Conservation (phyloP, 2,113 vertebrate species). For the Misgurnus mizolepis region DNA sequence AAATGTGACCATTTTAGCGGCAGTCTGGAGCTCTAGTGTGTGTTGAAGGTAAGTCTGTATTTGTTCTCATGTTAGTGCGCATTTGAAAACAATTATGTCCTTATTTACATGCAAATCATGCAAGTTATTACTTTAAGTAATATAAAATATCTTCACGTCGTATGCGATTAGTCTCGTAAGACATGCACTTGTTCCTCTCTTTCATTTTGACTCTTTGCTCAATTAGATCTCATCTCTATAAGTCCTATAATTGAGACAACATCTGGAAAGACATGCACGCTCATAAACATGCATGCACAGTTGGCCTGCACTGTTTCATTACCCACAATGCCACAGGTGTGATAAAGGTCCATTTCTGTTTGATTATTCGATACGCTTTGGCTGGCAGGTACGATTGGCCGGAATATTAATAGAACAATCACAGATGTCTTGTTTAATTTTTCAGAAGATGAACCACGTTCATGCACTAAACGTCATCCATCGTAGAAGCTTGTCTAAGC, state of each 20-base stretch:
- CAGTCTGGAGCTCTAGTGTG: too few relatives aligned
- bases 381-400: conserved; percentile 16
- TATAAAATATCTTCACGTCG: conserved; percentile 52
- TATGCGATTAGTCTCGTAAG: conserved; percentile 55
- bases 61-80: neutral
- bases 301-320: conserved; percentile 42
- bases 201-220: conserved; percentile 1
- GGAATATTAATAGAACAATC: conserved; percentile 35
- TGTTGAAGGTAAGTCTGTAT: too few relatives aligned
- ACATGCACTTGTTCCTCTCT: neutral
- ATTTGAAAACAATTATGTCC: conserved; percentile 52
- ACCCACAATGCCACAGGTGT: conserved; percentile 45
- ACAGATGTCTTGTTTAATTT: conserved; percentile 37
- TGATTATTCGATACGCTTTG: conserved; percentile 37
- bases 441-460: neutral
- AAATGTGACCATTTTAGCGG: too few relatives aligned
- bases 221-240: conserved; percentile 38
- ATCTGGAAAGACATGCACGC: conserved; percentile 40
- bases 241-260: conserved; percentile 45
- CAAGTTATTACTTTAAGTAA: conserved; percentile 57
- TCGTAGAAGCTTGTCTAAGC: neutral
- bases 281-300: conserved; percentile 42
- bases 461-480: neutral
- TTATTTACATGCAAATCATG: conserved; percentile 59
- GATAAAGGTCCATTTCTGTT: conserved; percentile 48